Evolutionary conservation across 2,113 vertebrate species (phyloP), one percentile per base, ranked within the genome.

Genomic region (Nibea albiflora): DNA sequence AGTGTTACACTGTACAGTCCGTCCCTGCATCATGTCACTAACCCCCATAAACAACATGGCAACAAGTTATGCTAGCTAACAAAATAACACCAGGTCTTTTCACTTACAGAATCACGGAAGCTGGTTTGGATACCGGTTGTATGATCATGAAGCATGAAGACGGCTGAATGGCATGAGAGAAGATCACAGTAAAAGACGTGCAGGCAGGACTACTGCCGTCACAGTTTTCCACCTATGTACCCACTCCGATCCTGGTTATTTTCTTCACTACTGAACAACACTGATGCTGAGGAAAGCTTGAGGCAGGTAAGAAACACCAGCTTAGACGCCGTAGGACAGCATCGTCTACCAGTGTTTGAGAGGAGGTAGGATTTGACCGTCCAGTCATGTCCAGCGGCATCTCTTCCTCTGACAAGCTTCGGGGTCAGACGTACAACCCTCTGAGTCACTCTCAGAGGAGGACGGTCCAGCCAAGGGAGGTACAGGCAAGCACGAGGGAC

Each of bases 341-440:
- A 50, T 76, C 39, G 44, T 85, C 69, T 71, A 67, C 69, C 81
- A 76, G 81, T 80, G 80, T 74, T 88, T 65, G 22, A 71, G 42
- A 44, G 64, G 76, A 80, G 74, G 60, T 79, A 73, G 28, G 58
- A 63, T 16, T 68, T 2, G 0, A 70, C 60, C 0, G 11, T 53
- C 50, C 68, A 65, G 74, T 95, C 95, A 99, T 72, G 96, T 99
- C 96, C 97, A 96, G 85, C 97, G 96, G 89, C 97, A 99, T 81
- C 97, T 96, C 89, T 99, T 99, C 93, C 97, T 96, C 71, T 96
- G 97, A 87, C 96, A 97, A 76, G 94, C 95, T 87, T 96, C 95
- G 0, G 92, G 91, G 1, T 97, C 97, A 0, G 95, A 95, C n/a
- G 93, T 77, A 2, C 94, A 95, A 67, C 95, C 94, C 47, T 98